Conservation (phyloP, 64 coral and sea anemone species). For the Pachyseris speciosa region DNA sequence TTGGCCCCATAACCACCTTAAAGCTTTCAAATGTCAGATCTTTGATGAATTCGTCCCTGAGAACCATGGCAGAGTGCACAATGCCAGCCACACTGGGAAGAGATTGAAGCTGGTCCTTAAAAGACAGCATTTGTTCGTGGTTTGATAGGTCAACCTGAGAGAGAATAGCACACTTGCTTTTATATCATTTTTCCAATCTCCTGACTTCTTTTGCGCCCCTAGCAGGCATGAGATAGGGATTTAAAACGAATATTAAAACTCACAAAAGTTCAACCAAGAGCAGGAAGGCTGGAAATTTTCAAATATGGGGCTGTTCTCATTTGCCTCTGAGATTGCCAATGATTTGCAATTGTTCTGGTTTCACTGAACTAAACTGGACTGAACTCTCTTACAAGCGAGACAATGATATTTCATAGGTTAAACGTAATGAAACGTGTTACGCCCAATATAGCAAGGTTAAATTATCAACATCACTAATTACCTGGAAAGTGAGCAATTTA, state of each 20-base stretch:
- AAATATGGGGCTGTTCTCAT: not conserved
- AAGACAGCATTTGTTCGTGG: constrained; percentile 5
- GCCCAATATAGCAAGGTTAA: no score
- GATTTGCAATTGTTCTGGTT: no score
- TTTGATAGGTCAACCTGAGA: not conserved
- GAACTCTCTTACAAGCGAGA: no score
- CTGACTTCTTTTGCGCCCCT: no score
- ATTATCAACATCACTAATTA: not conserved
- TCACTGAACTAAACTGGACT: no score
- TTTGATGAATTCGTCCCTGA: constrained; percentile 69
- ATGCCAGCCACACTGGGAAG: constrained; percentile 82
- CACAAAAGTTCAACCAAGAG: no score
- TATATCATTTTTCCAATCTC: not conserved
- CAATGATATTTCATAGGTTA: no score
- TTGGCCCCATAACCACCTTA: constrained; percentile 43
- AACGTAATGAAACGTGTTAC: no score
- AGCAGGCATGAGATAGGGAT: no score
- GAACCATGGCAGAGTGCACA: constrained; percentile 73
- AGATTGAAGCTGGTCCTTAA: constrained; percentile 50
- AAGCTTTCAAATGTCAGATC: constrained; percentile 56
- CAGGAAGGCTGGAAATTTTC: no score
- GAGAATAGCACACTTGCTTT: not conserved
- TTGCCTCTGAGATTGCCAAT: no score
- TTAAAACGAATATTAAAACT: not conserved
- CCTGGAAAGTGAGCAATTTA: constrained; percentile 35